Evolutionary conservation across 2,113 vertebrate genomes (phyloP).

Genomic region (Melanotaenia duboulayi): DNA sequence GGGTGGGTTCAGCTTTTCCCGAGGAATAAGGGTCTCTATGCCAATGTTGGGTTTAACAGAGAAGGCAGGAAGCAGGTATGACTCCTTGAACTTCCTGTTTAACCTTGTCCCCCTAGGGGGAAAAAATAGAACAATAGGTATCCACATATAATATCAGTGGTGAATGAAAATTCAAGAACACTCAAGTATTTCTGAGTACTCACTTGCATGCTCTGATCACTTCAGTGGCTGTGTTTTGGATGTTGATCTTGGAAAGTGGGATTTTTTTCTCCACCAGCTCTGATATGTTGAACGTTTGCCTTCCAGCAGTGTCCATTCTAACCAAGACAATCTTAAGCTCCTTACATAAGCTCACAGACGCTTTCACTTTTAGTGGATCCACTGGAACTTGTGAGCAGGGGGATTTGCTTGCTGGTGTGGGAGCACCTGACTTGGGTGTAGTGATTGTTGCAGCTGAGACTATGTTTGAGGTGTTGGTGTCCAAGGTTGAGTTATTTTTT

Average conservation of each 20-base stretch:
- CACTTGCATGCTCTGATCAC: constrained; percentile 89
- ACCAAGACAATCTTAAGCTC: constrained; percentile 90
- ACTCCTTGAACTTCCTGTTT: constrained; percentile 88
- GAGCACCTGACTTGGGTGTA: constrained; percentile 35
- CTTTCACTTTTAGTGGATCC: constrained; percentile 86
- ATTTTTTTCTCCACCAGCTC: constrained; percentile 83
- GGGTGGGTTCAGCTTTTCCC: constrained; percentile 90
- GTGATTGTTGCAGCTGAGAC: constrained; percentile 44
- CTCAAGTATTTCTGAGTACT: constrained; percentile 55
- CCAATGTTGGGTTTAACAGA: constrained; percentile 88
- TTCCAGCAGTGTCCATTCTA: constrained; percentile 86
- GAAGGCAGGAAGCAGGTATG: constrained; percentile 85
- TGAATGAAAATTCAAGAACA: not conserved
- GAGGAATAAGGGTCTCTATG: constrained; percentile 78
- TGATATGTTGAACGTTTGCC: constrained; percentile 87
- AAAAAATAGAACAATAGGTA: not conserved
- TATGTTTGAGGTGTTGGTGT: constrained; percentile 24
- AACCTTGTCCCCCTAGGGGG: constrained; percentile 80
- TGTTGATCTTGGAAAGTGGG: constrained; percentile 84
- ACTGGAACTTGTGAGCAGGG: constrained; percentile 65
- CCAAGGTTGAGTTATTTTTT: constrained; percentile 14
- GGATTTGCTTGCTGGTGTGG: constrained; percentile 36
- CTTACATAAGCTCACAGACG: constrained; percentile 87
- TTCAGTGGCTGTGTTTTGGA: constrained; percentile 84
- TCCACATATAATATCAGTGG: not conserved